Evolutionary conservation across 2,797 vertebrate species (phyloP), one percentile per base, ranked within the genome.

Genomic region (Sebastiscus albofasciatus): DNA sequence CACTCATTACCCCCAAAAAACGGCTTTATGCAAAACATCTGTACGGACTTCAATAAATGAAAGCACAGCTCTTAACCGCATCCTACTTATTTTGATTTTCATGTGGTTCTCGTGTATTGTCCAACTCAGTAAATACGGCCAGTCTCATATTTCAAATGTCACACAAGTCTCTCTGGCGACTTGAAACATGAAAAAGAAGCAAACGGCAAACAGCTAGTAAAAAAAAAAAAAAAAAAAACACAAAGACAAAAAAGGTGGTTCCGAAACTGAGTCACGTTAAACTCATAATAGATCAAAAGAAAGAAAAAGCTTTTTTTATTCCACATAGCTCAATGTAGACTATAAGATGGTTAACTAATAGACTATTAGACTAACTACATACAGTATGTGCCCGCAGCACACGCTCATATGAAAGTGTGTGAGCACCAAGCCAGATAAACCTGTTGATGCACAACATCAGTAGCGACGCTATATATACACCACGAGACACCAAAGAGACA

Each of bases 11-110:
- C 62, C 88, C 87, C 77, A 80, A 88, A 94, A 93, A 93, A 91
- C 85, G 82, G 88, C 93, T 96, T 97, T 93, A 97, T 96, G 95
- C 90, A 94, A 95, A 96, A 96, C 96, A 96, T 95, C 84, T 96
- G 97, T 94, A 93, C 88, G 93, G 94, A 95, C 92, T 94, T 92
- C 91, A 95, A 93, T 93, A 96, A 95, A 95, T 94, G 94, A 96
- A 96, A 96, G 93, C 90, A 84, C 87, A 83, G 93, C 94, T 93
- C 92, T 84, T 91, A 90, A 94, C 95, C 96, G 92, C 96, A 96
- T 95, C 95, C 92, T 96, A 95, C 95, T 95, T 82, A 87, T 95
- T 96, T 75, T 84, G 89, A 92, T 94, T 96, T 96, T 94, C 93
- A 96, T 94, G 96, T 95, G 95, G 95, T 87, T 94, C 93, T 95